These are phyloP conservation scores for Narcine bancroftii DNA, from an alignment of 2,113 vertebrate genomes.

Conservation along the genomic window DNA sequence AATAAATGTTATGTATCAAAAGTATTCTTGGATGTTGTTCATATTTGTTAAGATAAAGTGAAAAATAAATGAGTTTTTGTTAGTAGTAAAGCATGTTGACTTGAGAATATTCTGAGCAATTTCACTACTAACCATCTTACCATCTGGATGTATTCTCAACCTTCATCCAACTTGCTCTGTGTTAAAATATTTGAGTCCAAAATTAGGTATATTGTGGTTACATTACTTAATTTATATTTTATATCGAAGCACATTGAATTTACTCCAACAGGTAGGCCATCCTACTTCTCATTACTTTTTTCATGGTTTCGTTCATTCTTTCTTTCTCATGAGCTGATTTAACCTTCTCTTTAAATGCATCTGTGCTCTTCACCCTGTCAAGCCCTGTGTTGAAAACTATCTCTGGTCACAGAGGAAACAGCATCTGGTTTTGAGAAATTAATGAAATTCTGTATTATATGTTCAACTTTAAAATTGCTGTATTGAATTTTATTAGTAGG, in stretches of 20 bases:
- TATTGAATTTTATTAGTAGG: background rate
- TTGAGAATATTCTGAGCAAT: background rate
- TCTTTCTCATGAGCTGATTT: background rate
- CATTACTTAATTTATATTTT: background rate
- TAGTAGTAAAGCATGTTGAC: background rate
- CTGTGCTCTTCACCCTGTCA: too few species aligned
- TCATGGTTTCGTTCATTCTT: background rate
- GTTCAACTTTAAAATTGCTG: background rate
- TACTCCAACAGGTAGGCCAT: background rate
- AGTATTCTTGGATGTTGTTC: background rate
- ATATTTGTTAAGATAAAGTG: background rate
- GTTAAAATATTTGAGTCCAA: background rate
- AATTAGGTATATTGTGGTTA: background rate
- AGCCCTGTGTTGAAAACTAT: background rate
- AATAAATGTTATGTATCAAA: background rate
- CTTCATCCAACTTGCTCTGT: background rate
- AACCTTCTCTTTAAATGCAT: background rate
- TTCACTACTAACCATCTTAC: background rate
- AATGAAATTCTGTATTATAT: background rate
- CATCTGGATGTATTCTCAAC: background rate
- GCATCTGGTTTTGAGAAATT: background rate
- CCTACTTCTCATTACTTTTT: background rate
- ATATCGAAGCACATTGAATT: background rate
- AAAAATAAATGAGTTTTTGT: background rate
- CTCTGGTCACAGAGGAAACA: background rate